These are phyloP conservation scores for Hystrix brachyura DNA, from an alignment of 2,113 vertebrate species.

Conservation along the genomic window DNA sequence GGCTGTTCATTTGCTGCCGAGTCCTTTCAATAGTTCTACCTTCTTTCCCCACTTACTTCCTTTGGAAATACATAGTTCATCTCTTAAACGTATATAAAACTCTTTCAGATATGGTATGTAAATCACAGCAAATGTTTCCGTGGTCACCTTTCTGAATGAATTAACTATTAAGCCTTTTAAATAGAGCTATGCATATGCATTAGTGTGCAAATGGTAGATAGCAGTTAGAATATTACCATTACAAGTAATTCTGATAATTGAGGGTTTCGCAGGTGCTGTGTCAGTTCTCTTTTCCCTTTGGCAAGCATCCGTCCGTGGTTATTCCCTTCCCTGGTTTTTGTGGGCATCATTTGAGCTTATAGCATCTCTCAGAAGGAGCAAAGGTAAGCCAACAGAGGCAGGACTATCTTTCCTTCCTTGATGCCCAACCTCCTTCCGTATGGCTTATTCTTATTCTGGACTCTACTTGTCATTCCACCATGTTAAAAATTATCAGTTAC, in stretches of 20 bases:
- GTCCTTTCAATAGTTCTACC: background rate
- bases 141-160: background rate
- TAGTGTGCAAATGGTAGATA: background rate
- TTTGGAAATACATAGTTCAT: background rate
- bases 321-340: background rate
- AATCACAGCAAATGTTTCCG: background rate
- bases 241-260: background rate
- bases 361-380: background rate
- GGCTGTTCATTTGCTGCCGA: background rate
- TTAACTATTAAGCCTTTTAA: slow-evolving; percentile 6
- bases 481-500: background rate
- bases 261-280: background rate
- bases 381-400: background rate
- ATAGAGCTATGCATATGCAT: background rate
- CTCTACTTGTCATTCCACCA: background rate
- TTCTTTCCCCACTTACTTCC: background rate
- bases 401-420: background rate
- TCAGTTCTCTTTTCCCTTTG: background rate
- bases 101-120: background rate
- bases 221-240: background rate
- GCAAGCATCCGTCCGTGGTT: background rate
- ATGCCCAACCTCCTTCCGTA: background rate
- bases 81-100: background rate
- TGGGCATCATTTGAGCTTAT: background rate
- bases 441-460: background rate